phyloP scores from a whole-genome alignment of 2,888 invertebrate genomes.

The Halocaridina rubra region DNA sequence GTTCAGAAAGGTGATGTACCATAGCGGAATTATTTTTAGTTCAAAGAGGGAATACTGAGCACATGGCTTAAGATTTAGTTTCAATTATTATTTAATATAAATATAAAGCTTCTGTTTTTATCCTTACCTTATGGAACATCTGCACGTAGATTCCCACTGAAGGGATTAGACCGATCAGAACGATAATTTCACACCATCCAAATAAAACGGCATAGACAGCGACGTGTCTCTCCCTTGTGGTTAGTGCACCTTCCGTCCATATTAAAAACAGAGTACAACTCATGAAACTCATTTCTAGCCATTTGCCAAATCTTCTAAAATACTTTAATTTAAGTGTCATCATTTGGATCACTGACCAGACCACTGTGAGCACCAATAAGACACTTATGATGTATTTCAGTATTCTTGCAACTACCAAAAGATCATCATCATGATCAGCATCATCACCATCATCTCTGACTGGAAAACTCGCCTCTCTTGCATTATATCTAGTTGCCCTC shows the following conservation, averaged over 20 bases:
- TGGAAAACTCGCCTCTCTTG: too few species aligned
- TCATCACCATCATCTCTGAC: background rate
- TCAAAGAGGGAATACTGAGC: too few species aligned
- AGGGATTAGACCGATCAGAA: background rate
- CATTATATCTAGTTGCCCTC: background rate
- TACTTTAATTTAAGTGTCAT: background rate
- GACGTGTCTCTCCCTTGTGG: background rate
- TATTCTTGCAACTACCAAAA: background rate
- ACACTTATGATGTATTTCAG: background rate
- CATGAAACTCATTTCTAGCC: background rate
- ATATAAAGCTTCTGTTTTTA: too few species aligned
- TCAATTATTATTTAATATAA: too few species aligned
- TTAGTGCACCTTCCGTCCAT: background rate
- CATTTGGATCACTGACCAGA: background rate
- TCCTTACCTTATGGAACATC: slow-evolving; percentile 6
- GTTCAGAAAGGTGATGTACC: too few species aligned
- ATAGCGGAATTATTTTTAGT: too few species aligned
- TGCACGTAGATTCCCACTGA: slow-evolving; percentile 12
- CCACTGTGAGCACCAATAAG: background rate
- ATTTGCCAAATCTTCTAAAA: background rate
- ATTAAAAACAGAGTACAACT: background rate
- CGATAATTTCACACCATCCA: background rate
- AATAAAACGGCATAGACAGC: background rate
- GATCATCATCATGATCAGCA: background rate
- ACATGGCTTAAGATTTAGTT: too few species aligned